phyloP scores from a whole-genome alignment of 2,888 invertebrate genomes.

The Myopa tessellatipennis region DNA sequence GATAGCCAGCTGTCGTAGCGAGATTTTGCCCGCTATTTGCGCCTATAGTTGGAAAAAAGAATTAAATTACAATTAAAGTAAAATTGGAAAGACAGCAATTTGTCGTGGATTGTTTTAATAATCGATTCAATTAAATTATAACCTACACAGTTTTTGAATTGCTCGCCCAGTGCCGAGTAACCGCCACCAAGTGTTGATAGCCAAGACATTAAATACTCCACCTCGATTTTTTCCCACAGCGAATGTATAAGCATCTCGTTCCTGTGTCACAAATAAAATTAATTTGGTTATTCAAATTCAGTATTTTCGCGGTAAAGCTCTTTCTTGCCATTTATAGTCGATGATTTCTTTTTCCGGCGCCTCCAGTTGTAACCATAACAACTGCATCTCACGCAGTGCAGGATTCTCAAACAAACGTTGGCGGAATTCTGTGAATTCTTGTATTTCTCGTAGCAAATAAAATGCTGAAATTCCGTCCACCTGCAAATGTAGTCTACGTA shows the following conservation, averaged over 20 bases:
- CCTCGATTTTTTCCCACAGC: constrained; percentile 76
- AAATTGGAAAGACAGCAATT: neutral
- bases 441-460: constrained; percentile 58
- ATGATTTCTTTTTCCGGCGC: constrained; percentile 74
- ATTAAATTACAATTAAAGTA: neutral
- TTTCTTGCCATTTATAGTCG: constrained; percentile 77
- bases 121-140: neutral
- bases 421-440: constrained; percentile 53
- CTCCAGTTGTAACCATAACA: constrained; percentile 69
- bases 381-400: constrained; percentile 46
- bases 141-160: constrained; percentile 80
- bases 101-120: neutral
- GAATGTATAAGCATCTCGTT: constrained; percentile 69
- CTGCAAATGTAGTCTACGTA: constrained; percentile 49
- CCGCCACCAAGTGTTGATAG: constrained; percentile 96
- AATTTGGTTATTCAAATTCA: neutral
- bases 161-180: constrained; percentile 94
- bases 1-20: constrained; percentile 82
- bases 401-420: constrained; percentile 46
- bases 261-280: constrained; percentile 62
- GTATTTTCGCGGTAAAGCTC: no score
- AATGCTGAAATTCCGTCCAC: constrained; percentile 57
- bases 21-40: constrained; percentile 88
- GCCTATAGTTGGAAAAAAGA: constrained; percentile 82
- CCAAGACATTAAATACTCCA: constrained; percentile 91